phyloP scores from a whole-genome alignment of 2,797 vertebrate species.

The Triplophysa yarkandensis region DNA sequence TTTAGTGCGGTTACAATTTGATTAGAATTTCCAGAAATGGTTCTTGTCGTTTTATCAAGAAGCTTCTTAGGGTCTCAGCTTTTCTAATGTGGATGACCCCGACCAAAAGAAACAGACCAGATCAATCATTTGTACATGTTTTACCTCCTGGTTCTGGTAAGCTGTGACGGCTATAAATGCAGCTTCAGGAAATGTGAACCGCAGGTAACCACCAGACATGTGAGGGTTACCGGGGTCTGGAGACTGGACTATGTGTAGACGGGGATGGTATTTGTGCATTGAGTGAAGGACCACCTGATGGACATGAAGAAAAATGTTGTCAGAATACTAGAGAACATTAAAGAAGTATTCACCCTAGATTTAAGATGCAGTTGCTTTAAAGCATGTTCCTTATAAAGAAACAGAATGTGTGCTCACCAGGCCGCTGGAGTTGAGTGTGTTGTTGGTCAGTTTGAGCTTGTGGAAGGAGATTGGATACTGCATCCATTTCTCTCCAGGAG shows the following conservation, averaged over 20 bases:
- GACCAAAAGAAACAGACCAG: not conserved
- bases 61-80: too few relatives aligned
- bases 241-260: conserved; percentile 59
- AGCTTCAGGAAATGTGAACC: conserved; percentile 59
- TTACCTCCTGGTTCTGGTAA: conserved; percentile 62
- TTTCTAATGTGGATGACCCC: conserved; percentile 44
- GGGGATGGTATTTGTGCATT: conserved; percentile 64
- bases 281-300: conserved; percentile 61
- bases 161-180: conserved; percentile 61
- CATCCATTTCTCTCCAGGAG: conserved; percentile 57
- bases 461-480: conserved; percentile 63
- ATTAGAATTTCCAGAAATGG: too few relatives aligned
- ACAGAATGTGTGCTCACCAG: conserved; percentile 47
- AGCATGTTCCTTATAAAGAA: not conserved
- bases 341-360: not conserved
- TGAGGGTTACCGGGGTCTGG: conserved; percentile 47
- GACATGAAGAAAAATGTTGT: conserved; percentile 6
- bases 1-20: too few relatives aligned
- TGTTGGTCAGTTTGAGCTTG: conserved; percentile 65
- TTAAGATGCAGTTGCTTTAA: not conserved
- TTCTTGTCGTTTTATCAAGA: too few relatives aligned
- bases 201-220: conserved; percentile 43
- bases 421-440: conserved; percentile 57
- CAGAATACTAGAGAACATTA: not conserved
- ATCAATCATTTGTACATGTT: not conserved